These are phyloP conservation scores for Melipona quadrifasciata DNA, from an alignment of 1,140 invertebrate species.

Conservation along the genomic window DNA sequence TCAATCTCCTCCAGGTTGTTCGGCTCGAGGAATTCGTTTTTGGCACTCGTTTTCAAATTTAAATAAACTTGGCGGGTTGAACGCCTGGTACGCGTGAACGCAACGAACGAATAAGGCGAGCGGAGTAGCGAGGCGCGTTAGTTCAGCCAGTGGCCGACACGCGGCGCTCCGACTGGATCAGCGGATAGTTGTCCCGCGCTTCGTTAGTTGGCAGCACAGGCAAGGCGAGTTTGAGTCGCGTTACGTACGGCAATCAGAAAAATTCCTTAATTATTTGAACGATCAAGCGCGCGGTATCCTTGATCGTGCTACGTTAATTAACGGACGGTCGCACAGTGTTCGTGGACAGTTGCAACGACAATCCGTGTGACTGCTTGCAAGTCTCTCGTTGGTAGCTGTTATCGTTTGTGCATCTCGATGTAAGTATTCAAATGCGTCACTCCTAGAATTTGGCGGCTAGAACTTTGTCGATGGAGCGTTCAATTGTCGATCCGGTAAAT, in stretches of 20 bases:
- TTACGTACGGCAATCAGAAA: not conserved
- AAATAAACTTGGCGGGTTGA: not conserved
- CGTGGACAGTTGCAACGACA: not conserved
- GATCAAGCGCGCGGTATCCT: too few species aligned
- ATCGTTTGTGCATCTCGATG: not conserved
- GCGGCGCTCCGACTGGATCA: slow-evolving; percentile 65
- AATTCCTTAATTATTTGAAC: not conserved
- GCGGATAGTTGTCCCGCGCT: slow-evolving; percentile 36
- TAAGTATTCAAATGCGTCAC: not conserved
- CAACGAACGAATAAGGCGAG: slow-evolving; percentile 22
- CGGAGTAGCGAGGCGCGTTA: slow-evolving; percentile 1
- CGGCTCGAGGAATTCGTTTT: too few species aligned
- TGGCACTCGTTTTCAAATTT: not conserved
- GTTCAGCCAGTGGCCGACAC: slow-evolving; percentile 56
- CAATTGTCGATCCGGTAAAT: not conserved
- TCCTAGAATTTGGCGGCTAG: too few species aligned
- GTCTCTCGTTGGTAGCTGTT: not conserved
- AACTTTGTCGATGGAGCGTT: not conserved
- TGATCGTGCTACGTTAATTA: not conserved
- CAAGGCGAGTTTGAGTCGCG: slow-evolving; percentile 64
- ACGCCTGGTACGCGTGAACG: not conserved
- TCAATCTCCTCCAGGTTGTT: not conserved
- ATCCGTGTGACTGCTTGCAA: too few species aligned
- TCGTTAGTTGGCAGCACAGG: slow-evolving; percentile 79
- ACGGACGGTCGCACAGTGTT: not conserved